A percentile compares a stretch with the other conserved stretches of the same genome.
These are phyloP conservation scores for Diploscapter pachys DNA, from an alignment of 1,140 invertebrate species.

Conservation along the genomic window DNA sequence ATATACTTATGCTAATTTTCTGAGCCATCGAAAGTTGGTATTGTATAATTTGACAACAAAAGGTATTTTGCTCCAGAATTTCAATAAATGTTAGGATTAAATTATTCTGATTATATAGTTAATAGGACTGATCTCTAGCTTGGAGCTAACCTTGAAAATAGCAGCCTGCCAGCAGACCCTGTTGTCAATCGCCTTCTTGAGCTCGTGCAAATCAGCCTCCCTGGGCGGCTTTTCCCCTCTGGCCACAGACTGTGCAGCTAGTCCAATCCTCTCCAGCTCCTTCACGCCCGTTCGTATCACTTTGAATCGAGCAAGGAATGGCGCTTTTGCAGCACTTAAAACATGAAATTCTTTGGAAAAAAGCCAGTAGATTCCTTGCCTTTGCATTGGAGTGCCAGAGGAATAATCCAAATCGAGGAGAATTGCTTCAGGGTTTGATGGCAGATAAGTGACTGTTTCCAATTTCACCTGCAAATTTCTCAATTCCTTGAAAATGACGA, in stretches of 20 bases:
- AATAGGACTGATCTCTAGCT: too few species aligned
- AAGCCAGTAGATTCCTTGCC: too few species aligned
- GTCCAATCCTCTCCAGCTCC: slow-evolving; percentile 74
- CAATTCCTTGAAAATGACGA: neutral
- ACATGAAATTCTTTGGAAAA: too few species aligned
- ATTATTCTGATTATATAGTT: too few species aligned
- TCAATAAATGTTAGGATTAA: too few species aligned
- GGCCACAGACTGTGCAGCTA: slow-evolving; percentile 42
- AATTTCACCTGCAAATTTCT: slow-evolving; percentile 67
- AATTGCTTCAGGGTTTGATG: slow-evolving; percentile 96
- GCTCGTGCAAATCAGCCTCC: slow-evolving; percentile 4
- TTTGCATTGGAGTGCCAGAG: slow-evolving; percentile 97
- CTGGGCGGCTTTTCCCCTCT: slow-evolving; percentile 11
- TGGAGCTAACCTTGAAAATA: slow-evolving; percentile 85
- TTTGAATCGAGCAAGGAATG: slow-evolving; percentile 88
- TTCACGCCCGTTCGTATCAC: slow-evolving; percentile 87
- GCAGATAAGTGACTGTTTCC: slow-evolving; percentile 89
- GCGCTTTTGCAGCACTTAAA: slow-evolving; percentile 87
- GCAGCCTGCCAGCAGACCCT: slow-evolving; percentile 83
- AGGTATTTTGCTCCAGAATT: too few species aligned
- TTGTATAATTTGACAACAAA: too few species aligned
- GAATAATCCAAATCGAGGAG: slow-evolving; percentile 94
- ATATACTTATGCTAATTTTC: too few species aligned
- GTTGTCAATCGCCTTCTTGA: slow-evolving; percentile 33
- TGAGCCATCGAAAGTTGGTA: too few species aligned